Base-by-base conservation (phyloP, 1,140 invertebrate species). In the Lepidurus couesii region DNA sequence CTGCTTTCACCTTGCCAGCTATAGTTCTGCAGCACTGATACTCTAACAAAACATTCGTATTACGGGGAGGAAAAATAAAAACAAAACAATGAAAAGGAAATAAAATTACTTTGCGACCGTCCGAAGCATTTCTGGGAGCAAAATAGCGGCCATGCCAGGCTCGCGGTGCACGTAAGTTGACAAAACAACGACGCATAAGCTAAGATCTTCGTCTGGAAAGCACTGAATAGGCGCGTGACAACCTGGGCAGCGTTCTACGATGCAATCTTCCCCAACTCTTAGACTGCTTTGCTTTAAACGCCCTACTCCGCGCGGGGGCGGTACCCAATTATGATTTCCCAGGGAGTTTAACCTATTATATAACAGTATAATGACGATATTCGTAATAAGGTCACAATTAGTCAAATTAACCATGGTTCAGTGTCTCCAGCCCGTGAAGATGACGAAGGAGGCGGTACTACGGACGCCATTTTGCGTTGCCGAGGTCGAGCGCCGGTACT, bases 111-210 rank as follows among this genome's bases (percentile, higher is more conserved):
- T 95, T 65, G 94, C 91, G 10, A 97, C 93, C 74, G 91, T 90
- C 78, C 92, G 91, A 16, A 99, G 86, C 80, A 98, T 96, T 82
- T 97, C 93, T 3, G 97, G 95, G 77, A 99, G 85, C 77, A 98
- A 87, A 0, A 95, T 93, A 2, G 97, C 97, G 24, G 97, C 96
- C 82, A 98, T 87, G 8, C 91, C 90, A 8, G 98, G 96, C 84
- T 99, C 96, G 73, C 97, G 88, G 84, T 99, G 96, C 79, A 99
- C 94, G 85, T 97, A 98, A 1, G 97, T 98, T 34, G 94, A 94
- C 75, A 99, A 86, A 78, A 94, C 92, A 42, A 98, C 94, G 80
- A 99, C 94, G 83, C 96, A 95, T 42, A 98, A 87, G 1, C 95
- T 96, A 47, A 99, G 88, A 84, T 98, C 97, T 84, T 99, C 97